These are phyloP conservation scores for Lepidurus packardi DNA, from an alignment of 1,140 invertebrate genomes.

Conservation along the genomic window DNA sequence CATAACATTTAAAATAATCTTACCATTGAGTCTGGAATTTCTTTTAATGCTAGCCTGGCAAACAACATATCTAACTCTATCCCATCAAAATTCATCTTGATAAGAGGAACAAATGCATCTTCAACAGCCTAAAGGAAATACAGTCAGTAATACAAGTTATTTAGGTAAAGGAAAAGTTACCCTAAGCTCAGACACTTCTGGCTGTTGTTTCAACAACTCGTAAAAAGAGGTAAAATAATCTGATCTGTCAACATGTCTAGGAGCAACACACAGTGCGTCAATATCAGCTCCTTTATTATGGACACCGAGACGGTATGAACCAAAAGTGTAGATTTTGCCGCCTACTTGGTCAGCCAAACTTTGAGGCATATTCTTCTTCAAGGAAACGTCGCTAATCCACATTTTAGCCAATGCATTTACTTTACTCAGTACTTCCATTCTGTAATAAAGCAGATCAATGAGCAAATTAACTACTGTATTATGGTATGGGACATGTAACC, in stretches of 20 bases:
- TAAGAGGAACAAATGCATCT: constrained; percentile 98
- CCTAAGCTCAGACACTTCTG: constrained; percentile 76
- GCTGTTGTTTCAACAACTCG: constrained; percentile 78
- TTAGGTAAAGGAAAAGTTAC: constrained; percentile 47
- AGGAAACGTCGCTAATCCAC: constrained; percentile 85
- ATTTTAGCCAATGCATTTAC: constrained; percentile 81
- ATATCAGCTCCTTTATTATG: constrained; percentile 98
- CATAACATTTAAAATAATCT: constrained; percentile 35
- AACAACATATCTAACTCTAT: constrained; percentile 99
- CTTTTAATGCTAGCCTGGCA: constrained; percentile 83
- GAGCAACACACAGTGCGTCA: constrained; percentile 95
- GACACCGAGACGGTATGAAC: constrained; percentile 87
- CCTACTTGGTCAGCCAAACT: constrained; percentile 75
- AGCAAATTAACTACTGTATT: not conserved
- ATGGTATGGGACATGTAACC: constrained; percentile 33
- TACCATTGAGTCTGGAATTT: constrained; percentile 70
- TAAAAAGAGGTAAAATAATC: constrained; percentile 96
- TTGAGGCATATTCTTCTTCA: constrained; percentile 81
- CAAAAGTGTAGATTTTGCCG: constrained; percentile 98
- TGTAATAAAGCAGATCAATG: constrained; percentile 36
- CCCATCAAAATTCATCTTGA: constrained; percentile 98
- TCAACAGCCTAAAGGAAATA: constrained; percentile 69
- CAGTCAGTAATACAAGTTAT: constrained; percentile 33
- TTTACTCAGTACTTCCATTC: constrained; percentile 61
- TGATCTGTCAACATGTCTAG: constrained; percentile 82